Evolutionary conservation across 2,797 vertebrate species (phyloP), one percentile per base, ranked within the genome.

Genomic region (Tiaroga cobitis): DNA sequence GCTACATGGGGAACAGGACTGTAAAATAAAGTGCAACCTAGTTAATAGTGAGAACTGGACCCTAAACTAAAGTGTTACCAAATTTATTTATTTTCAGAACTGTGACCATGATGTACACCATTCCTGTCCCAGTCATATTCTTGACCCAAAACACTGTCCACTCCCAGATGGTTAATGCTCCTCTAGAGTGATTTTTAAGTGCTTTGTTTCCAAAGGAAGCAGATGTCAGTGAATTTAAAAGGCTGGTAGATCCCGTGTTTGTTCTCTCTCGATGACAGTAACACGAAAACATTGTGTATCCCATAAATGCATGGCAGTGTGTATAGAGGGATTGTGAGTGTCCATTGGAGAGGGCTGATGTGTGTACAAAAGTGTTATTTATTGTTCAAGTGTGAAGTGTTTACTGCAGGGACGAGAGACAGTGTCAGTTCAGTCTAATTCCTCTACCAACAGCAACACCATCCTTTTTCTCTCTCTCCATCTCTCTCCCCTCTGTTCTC

Each of bases 201-300:
- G 80, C 86, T 87, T 74, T 59, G 75, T 88, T 81, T 78, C 63
- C 79, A 80, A 82, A 86, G 82, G 79, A 87, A 81, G 79, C 81
- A 86, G 74, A 84, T 84, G 67, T 79, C 67, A 77, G 68, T 59
- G 69, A 87, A 54, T 74, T 82, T 87, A 89, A 85, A 87, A 56
- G 67, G 84, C 51, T 87, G 74, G 72, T 81, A 78, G 69, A 82
- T 68, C 32, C 39, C n/a, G 26, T 79, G 61, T 78, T 69, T 78
- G 83, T 74, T 83, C 81, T 81, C 56, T 75, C 61, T 85, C 13
- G 8, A 51, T 86, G 56, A 74, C 70, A 39, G 75, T 73, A 77
- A 80, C 46, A 43, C 7, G 16, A 85, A 65, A 80, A 51, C 41
- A 70, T 70, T 82, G 74, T 72, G 54, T 77, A 80, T 72, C 39